Evolutionary conservation across 2,113 vertebrate genomes (phyloP).

Genomic region (Vulpes lagopus): DNA sequence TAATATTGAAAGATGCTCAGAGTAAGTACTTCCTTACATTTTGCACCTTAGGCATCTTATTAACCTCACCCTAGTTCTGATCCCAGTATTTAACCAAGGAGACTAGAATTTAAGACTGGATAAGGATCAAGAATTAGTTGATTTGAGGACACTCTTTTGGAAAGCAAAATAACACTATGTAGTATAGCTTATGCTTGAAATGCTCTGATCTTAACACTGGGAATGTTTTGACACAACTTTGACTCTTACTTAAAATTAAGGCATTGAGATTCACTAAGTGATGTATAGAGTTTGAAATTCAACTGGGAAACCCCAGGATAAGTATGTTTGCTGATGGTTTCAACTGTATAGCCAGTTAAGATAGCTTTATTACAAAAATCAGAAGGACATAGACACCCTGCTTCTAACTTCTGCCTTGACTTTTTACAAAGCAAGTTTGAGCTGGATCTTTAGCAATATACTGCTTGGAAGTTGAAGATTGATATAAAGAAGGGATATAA

Average conservation of each 20-base stretch:
- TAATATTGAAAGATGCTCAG: not conserved
- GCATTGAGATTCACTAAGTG: not conserved
- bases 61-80: not conserved
- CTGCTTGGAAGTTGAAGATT: not conserved
- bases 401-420: not conserved
- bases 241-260: not conserved
- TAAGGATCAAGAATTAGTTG: not conserved
- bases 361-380: not conserved
- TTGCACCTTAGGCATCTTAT: not conserved
- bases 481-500: not conserved
- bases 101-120: not conserved
- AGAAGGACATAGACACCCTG: not conserved
- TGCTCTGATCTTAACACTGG: not conserved
- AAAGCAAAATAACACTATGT: not conserved
- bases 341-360: not conserved
- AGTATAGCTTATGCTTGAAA: not conserved
- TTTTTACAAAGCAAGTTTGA: not conserved
- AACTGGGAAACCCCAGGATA: rapidly evolving
- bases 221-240: not conserved
- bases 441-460: not conserved
- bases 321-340: not conserved
- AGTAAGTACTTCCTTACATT: not conserved
- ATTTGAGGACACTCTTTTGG: not conserved
- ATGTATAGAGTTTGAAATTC: not conserved
- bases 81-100: not conserved